Conservation (phyloP, 2,113 vertebrate species). For the Microtus oregoni region DNA sequence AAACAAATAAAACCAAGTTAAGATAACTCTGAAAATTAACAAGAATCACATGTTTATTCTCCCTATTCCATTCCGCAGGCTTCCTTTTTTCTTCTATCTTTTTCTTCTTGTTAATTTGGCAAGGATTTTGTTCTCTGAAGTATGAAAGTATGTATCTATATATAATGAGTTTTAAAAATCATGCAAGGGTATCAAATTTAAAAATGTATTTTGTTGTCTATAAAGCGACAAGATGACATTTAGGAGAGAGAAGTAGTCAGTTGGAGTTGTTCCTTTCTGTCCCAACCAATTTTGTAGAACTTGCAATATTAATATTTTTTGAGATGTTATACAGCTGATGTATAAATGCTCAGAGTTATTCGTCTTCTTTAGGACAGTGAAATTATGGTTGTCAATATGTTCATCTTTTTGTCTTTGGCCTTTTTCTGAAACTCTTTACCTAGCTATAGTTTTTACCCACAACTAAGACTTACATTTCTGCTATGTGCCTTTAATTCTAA, state of each 20-base stretch:
- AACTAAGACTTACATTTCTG: not conserved
- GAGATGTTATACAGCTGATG: not conserved
- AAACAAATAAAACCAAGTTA: not conserved
- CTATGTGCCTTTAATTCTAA: not conserved
- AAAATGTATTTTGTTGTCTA: not conserved
- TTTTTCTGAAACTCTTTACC: not conserved
- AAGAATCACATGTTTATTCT: not conserved
- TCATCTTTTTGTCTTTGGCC: not conserved
- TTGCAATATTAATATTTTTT: not conserved
- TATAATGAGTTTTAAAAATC: not conserved
- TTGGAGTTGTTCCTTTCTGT: not conserved
- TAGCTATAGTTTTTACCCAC: not conserved
- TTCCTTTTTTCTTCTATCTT: not conserved
- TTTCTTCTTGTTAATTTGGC: not conserved
- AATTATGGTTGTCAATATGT: not conserved
- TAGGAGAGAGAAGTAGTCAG: not conserved
- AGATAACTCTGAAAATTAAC: constrained; percentile 6
- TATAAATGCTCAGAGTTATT: not conserved
- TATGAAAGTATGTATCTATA: not conserved
- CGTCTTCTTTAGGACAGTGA: not conserved
- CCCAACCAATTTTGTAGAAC: not conserved
- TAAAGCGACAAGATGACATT: constrained; percentile 21
- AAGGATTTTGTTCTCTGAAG: not conserved
- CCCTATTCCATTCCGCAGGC: not conserved
- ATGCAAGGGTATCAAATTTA: not conserved